Percentiles rank a stretch among this genome's conserved stretches.
phyloP scores from a whole-genome alignment of 2,113 vertebrate species.

The Archilochus colubris region DNA sequence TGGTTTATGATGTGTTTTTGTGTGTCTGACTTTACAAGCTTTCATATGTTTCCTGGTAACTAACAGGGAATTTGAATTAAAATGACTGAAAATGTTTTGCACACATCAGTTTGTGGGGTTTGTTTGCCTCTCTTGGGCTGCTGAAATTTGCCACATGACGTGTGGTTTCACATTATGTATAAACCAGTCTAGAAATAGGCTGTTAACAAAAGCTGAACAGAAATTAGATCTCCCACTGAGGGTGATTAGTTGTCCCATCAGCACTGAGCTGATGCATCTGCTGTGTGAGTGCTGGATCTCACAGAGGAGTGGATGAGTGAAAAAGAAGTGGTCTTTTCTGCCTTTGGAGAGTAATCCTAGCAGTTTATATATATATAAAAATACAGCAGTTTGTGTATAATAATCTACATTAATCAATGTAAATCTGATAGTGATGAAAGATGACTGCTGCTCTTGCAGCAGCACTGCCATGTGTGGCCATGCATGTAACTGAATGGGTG shows the following conservation, averaged over 20 bases:
- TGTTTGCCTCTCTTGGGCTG: neutral
- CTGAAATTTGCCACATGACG: neutral
- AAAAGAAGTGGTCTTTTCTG: neutral
- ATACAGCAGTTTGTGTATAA: neutral
- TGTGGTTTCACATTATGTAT: neutral
- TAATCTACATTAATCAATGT: neutral
- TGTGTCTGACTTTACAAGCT: neutral
- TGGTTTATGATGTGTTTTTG: neutral
- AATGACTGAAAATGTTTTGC: neutral
- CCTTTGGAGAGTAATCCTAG: neutral
- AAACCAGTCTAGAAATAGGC: neutral
- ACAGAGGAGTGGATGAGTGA: neutral
- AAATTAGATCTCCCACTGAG: neutral
- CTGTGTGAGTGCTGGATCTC: neutral
- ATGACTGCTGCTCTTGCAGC: neutral
- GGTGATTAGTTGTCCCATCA: neutral
- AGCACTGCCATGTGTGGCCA: neutral
- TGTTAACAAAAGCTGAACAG: neutral
- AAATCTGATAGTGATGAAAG: neutral
- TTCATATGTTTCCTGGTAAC: neutral
- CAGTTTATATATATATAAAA: neutral
- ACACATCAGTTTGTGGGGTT: rapidly evolving
- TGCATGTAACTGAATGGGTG: rapidly evolving
- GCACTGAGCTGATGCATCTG: neutral
- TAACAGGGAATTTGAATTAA: neutral